Evolutionary conservation across 23 tunicate genomes (phyloP), one percentile per base, ranked within the genome.

Genomic region (Halocynthia roretzi): DNA sequence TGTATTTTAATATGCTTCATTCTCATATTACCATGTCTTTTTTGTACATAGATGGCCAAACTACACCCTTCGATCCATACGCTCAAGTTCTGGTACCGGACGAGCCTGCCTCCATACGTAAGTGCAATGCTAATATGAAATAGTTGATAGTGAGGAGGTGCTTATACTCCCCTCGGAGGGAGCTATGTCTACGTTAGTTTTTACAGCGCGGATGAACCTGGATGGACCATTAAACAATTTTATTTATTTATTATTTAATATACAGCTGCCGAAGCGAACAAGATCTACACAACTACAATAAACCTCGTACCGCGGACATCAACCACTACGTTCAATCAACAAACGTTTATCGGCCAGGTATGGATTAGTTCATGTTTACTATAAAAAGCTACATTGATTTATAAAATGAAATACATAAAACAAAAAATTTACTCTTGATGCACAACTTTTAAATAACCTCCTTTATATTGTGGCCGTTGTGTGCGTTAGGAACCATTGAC

Each of bases 61-160:
- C 78, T 15, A 74, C 78, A 53, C 60, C 78, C 8, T 74, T 56
- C 56, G 21, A 74, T 54, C 22, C 20, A 54, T 74, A 54, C 56
- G 78, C 78, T 74, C 48, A 53, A 50, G 78, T 74, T 20, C 19
- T 64, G 19, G 78, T 74, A 7, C 63, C 78, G 8, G 78, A 74
- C 7, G 64, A 74, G 5, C 18, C 31, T 12, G 64, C 78, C 55
- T 22, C 56, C 9, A 71, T 71, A 17, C 66, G 76, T 71, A 22
- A 71, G 76, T 15, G n/a, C 10, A 44, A 65, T 31, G 44, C 4
- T 31, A 31, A 31, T 31, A 4, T 31, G 4, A 31, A 31, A 0
- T 1, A 31, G 44, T 31, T 31, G 44, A 31, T 31, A 31, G 44
- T 31, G 44, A 31, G 44, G 44, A 31, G 44, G n/a, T n/a, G n/a